Base-by-base conservation (phyloP, 2,888 invertebrate species). In the Lepidonotus clava region DNA sequence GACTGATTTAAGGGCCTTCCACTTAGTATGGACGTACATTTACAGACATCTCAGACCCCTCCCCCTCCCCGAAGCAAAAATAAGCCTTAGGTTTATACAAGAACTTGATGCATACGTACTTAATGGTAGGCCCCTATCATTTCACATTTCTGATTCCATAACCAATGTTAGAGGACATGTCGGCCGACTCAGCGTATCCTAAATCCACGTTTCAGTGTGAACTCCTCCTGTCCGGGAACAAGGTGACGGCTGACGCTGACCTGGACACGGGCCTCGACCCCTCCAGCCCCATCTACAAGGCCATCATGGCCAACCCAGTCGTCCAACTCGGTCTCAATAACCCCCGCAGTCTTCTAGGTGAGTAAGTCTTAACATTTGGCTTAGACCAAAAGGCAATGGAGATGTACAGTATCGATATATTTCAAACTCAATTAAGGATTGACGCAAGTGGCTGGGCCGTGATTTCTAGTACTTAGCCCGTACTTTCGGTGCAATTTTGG, bases 241-340 rank as follows among this genome's bases (percentile, higher is more conserved):
- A 92, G 87, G 95, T 95, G 89, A 88, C 89, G 1, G 93, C 95
- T 51, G 95, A 95, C 89, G 95, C 95, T 38, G 88, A 90, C 51
- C 41, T 87, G 11, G 92, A 92, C 76, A 95, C 95, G 85, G 96
- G 96, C 21, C 93, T 96, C 41, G 95, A 96, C 87, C 94, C 95
- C 32, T 95, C 95, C 86, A 95, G 96, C 40, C 95, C 96, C 18
- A 95, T 96, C 88, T 95, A 96, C 88, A 95, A 95, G 90, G 96
- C 96, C 56, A 95, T 96, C 88, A 95, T 96, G 92, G 95, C 95
- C 85, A 95, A 96, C 94, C 95, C 96, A 71, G 95, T 95, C 87
- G 95, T 96, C 87, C 96, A 96, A 91, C 94, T 96, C 83, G 96
- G 96, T 88, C 95, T 96, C 24, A 95, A 95, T 90, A 96, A 96